Percentiles rank a stretch among this genome's conserved stretches.
Evolutionary conservation across 2,888 invertebrate genomes (phyloP).

Genomic region (Dicyrtomina minuta): DNA sequence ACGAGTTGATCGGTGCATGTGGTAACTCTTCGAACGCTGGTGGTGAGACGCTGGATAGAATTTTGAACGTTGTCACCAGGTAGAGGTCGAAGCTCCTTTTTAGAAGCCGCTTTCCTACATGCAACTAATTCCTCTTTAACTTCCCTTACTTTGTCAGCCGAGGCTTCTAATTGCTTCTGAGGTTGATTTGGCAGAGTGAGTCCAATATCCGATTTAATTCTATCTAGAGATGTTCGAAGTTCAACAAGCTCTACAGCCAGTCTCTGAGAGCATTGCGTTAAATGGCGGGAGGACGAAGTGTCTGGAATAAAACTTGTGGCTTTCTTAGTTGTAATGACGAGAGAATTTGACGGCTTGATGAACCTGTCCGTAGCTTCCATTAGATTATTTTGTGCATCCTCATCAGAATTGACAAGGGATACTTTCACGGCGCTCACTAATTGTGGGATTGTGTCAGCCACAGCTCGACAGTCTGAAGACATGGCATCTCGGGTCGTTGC

Average conservation of each 20-base stretch:
- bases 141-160: conserved; percentile 76
- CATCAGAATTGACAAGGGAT: conserved; percentile 60
- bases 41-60: conserved; percentile 58
- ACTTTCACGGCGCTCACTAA: conserved; percentile 77
- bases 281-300: conserved; percentile 57
- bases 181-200: conserved; percentile 52
- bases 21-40: conserved; percentile 72
- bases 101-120: conserved; percentile 72
- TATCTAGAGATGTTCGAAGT: conserved; percentile 62
- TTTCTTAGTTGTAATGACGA: conserved; percentile 51
- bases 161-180: conserved; percentile 77
- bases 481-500: conserved; percentile 52
- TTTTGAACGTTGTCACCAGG: conserved; percentile 74
- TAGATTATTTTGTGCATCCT: conserved; percentile 44
- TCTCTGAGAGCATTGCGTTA: conserved; percentile 65
- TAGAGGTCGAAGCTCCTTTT: conserved; percentile 72
- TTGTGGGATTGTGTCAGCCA: conserved; percentile 77
- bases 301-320: conserved; percentile 51
- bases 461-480: conserved; percentile 56
- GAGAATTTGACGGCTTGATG: conserved; percentile 49
- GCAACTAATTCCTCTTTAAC: conserved; percentile 80
- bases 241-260: conserved; percentile 68
- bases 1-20: conserved; percentile 81
- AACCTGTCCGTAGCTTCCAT: conserved; percentile 52
- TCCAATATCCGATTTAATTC: conserved; percentile 74